Evolutionary conservation across 2,113 vertebrate species (phyloP).

Genomic region (Crotalus viridis): DNA sequence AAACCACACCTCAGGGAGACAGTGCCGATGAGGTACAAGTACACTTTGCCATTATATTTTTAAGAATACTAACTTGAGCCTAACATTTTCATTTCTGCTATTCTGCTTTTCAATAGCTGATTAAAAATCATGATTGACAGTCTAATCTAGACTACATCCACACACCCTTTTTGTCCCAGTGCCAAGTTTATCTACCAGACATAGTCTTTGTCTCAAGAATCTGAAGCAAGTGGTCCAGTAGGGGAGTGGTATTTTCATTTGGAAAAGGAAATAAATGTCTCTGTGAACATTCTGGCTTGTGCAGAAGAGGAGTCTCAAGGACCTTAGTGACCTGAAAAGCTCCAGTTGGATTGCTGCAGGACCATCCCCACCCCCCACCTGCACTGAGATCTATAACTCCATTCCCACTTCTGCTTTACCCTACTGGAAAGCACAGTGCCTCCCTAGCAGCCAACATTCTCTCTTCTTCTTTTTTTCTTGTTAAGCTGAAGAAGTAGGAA

Average conservation of each 20-base stretch:
- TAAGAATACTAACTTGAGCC: background rate
- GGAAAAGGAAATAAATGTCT: background rate
- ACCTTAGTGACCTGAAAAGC: background rate
- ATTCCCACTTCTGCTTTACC: background rate
- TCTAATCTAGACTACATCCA: background rate
- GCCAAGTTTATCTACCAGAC: background rate
- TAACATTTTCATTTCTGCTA: background rate
- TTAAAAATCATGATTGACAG: background rate
- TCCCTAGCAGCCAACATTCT: background rate
- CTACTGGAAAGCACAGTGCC: background rate
- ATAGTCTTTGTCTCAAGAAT: background rate
- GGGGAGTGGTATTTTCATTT: background rate
- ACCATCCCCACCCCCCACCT: no score
- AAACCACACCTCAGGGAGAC: slow-evolving; percentile 84
- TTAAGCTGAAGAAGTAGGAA: background rate
- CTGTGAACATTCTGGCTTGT: background rate
- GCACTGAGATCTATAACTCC: background rate
- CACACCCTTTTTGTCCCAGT: background rate
- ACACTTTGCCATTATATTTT: background rate
- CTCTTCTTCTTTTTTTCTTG: background rate
- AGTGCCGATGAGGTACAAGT: slow-evolving; percentile 83
- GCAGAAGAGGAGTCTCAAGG: background rate
- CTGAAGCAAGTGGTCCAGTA: background rate
- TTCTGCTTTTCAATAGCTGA: background rate
- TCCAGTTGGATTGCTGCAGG: background rate